phyloP scores from a whole-genome alignment of 92 coral and sea anemone genomes.

The Heteractis magnifica region DNA sequence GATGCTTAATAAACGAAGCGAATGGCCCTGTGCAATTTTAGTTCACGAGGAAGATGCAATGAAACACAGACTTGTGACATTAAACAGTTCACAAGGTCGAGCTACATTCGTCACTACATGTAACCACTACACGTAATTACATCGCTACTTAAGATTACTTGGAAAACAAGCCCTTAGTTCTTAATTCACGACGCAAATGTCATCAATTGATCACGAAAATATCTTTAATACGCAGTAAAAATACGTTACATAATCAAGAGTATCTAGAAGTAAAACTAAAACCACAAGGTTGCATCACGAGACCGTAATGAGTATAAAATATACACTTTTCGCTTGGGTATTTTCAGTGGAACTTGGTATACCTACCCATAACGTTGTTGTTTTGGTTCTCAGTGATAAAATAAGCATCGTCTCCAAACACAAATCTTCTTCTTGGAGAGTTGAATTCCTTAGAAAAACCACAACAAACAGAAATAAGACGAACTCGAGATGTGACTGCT shows the following conservation, averaged over 20 bases:
- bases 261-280: too few relatives aligned
- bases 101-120: neutral
- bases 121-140: neutral
- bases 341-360: too few relatives aligned
- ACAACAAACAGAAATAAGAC: constrained; percentile 84
- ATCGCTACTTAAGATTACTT: neutral
- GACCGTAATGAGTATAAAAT: too few relatives aligned
- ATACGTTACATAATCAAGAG: neutral
- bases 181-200: neutral
- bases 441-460: constrained; percentile 88
- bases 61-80: neutral
- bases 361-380: constrained; percentile 82
- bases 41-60: neutral
- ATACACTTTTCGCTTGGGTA: too few relatives aligned
- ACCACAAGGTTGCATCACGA: too few relatives aligned
- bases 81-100: constrained; percentile 5
- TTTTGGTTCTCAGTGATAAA: constrained; percentile 73
- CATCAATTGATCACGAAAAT: neutral
- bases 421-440: constrained; percentile 64
- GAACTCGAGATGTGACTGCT: constrained; percentile 53
- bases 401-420: constrained; percentile 94
- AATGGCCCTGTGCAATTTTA: neutral
- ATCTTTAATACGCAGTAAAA: neutral
- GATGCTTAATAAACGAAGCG: neutral
- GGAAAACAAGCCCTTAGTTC: neutral